Evolutionary conservation across 1,140 invertebrate genomes (phyloP).

Genomic region (Atta texana): DNA sequence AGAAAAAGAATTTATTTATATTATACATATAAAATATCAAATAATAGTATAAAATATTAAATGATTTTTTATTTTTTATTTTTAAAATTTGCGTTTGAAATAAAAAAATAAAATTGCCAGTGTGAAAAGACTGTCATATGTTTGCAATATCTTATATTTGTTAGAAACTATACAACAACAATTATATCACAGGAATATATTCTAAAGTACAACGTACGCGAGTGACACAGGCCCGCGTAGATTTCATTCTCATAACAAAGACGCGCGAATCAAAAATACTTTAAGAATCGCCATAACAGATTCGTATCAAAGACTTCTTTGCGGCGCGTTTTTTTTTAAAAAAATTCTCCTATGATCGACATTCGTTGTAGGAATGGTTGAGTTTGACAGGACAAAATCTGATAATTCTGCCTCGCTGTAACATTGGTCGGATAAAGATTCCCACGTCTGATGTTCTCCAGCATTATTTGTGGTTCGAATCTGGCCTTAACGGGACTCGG

Average conservation of each 20-base stretch:
- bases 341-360: conserved; percentile 91
- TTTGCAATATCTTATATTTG: conserved; percentile 41
- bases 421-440: conserved; percentile 87
- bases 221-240: background rate
- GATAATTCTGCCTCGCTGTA: conserved; percentile 86
- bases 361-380: conserved; percentile 91
- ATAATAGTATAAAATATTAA: background rate
- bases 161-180: conserved; percentile 55
- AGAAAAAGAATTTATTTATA: background rate
- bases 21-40: background rate
- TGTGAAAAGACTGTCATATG: background rate
- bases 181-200: conserved; percentile 59
- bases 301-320: background rate
- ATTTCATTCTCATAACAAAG: conserved; percentile 18
- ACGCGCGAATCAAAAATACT: conserved; percentile 35
- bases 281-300: background rate
- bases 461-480: conserved; percentile 88
- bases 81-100: background rate
- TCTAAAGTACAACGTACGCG: conserved; percentile 37
- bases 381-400: conserved; percentile 89
- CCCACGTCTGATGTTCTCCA: conserved; percentile 88
- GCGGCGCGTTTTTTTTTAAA: conserved; percentile 73
- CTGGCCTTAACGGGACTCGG: conserved; percentile 75
- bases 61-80: background rate
- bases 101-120: background rate